Evolutionary conservation across 1,140 invertebrate species (phyloP).

Genomic region (Heliconius himera): DNA sequence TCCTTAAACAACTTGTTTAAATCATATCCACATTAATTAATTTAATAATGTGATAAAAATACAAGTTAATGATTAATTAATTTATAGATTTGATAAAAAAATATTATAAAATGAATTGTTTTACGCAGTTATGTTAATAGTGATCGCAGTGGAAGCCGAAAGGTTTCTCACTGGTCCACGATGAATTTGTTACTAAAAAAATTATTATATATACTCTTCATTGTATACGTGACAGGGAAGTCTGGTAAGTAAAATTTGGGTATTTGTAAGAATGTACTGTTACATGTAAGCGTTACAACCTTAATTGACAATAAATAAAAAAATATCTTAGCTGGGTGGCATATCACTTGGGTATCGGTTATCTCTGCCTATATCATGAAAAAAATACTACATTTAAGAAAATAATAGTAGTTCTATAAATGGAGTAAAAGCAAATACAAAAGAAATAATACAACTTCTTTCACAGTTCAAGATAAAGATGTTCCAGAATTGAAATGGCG

Average conservation of each 20-base stretch:
- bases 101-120: background rate
- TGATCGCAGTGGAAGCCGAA: background rate
- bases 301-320: no score
- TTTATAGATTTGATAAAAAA: background rate
- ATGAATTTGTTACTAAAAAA: constrained; percentile 4
- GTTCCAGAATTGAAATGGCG: constrained; percentile 45
- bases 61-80: background rate
- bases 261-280: background rate
- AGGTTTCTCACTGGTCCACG: background rate
- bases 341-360: no score
- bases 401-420: background rate
- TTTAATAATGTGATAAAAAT: background rate
- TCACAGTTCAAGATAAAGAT: constrained; percentile 29
- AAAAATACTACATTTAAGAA: background rate
- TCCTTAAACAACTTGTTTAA: background rate
- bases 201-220: constrained; percentile 28
- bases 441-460: background rate
- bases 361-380: no score
- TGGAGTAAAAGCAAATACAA: background rate
- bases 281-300: no score
- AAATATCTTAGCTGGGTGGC: no score
- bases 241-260: constrained; percentile 31
- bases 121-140: background rate
- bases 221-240: constrained; percentile 18
- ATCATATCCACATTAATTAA: background rate